phyloP scores from a whole-genome alignment of 2,113 vertebrate genomes.

The Hippocampus barbouri region DNA sequence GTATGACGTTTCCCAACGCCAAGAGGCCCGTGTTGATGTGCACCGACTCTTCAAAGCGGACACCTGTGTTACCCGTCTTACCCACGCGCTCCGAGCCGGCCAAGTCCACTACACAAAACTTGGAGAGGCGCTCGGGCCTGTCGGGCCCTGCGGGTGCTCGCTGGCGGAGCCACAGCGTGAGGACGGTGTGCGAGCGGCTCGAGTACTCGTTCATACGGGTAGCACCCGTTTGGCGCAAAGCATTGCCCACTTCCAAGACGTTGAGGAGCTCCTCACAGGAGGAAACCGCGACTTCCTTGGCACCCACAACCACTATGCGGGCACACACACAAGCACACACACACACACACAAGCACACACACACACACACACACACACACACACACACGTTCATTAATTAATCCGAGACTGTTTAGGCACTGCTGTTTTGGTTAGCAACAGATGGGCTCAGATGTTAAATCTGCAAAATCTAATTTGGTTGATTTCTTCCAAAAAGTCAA shows the following conservation, averaged over 20 bases:
- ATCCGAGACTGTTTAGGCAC: background rate
- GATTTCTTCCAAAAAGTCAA: too few species aligned
- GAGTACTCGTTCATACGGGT: constrained; percentile 86
- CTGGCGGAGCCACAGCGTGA: constrained; percentile 80
- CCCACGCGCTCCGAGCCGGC: constrained; percentile 84
- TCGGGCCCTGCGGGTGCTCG: constrained; percentile 29
- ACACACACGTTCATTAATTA: background rate
- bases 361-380: background rate
- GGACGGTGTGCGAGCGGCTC: constrained; percentile 86
- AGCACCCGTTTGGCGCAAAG: constrained; percentile 75
- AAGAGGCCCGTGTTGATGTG: constrained; percentile 85
- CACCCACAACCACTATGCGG: constrained; percentile 80
- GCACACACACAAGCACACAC: constrained; percentile 18
- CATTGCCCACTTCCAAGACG: constrained; percentile 77
- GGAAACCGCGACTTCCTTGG: constrained; percentile 78
- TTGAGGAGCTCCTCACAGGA: constrained; percentile 81
- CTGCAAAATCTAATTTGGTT: background rate
- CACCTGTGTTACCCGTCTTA: constrained; percentile 82
- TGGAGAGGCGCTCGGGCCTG: constrained; percentile 70
- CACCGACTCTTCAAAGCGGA: constrained; percentile 83
- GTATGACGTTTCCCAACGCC: constrained; percentile 87
- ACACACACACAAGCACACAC: background rate
- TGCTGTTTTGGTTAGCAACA: background rate
- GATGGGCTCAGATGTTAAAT: background rate
- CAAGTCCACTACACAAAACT: constrained; percentile 89